These are phyloP conservation scores for Clytia hemisphaerica DNA, from an alignment of 30 jellyfish, hydroid and myxozoan species.

Conservation along the genomic window DNA sequence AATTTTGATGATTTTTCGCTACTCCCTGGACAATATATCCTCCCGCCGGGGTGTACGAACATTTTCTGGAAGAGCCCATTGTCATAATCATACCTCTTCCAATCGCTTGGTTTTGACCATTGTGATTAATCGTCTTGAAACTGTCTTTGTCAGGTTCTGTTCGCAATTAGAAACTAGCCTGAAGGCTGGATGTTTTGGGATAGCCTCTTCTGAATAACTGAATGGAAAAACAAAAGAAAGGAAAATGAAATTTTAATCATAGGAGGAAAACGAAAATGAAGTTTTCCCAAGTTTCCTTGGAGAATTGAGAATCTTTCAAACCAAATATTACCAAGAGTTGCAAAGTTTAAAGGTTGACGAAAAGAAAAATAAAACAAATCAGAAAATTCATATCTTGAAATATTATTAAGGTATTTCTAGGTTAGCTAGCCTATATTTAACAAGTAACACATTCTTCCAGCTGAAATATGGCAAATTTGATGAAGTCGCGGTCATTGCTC, in stretches of 20 bases:
- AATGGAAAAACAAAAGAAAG: neutral
- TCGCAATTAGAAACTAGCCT: slow-evolving; percentile 59
- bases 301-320: neutral
- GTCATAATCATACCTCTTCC: slow-evolving; percentile 33
- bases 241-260: neutral
- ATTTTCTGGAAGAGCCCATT: no score
- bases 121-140: slow-evolving; percentile 72
- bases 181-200: slow-evolving; percentile 69
- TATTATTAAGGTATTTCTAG: no score
- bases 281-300: neutral
- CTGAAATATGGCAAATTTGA: neutral
- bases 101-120: slow-evolving; percentile 50
- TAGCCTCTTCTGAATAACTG: slow-evolving; percentile 60
- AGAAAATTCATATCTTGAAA: neutral
- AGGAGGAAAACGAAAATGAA: neutral
- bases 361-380: neutral
- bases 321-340: neutral
- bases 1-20: no score
- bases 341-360: neutral
- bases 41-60: no score
- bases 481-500: no score
- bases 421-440: no score
- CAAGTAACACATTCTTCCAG: no score
- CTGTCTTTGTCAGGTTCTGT: slow-evolving; percentile 50
- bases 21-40: no score